Base-by-base conservation (phyloP, 2,888 invertebrate species). In the Brenthis ino region DNA sequence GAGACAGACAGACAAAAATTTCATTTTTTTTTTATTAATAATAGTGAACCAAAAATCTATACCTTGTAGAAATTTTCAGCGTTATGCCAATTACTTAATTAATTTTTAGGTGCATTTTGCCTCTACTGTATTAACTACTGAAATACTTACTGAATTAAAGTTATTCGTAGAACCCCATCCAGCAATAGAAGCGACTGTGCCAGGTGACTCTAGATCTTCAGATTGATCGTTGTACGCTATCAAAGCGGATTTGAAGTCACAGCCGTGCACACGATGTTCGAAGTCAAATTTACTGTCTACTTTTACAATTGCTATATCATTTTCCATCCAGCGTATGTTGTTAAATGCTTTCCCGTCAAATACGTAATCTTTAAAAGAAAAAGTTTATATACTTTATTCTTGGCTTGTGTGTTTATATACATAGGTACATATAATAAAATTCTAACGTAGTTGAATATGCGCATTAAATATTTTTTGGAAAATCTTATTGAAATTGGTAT, bases 291-390 rank as follows among this genome's bases (percentile, higher is more conserved):
- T 73, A 3, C 86, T 87, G 54, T 91, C 91, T 0, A 88, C 86
- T 67, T 87, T 89, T 1, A 92, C 91, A 0, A 92, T 84, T 0
- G 92, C 92, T 61, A 92, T 85, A 71, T 92, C 92, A 37, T 85
- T 82, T 0, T 82, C 74, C 89, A 92, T 90, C 92, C 92, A 92
- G 2, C 84, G 81, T 4, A 92, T 87, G 70, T 92, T 92, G 60
- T 91, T 84, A 56, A 86, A 87, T 0, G 86, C 82, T 1, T 79
- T 64, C 0, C 90, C 92, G 6, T 92, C 91, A 72, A 75, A 92
- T 14, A 78, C 81, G 69, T 91, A 91, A 28, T 79, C 91, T 91
- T 70, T 16, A 65, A 65, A 1, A 13, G 47, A 12, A 20, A 56
- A 55, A 43, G 16, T 13, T n/a, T 11, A 43, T 43, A 2, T 43